These are phyloP conservation scores for Liopterus haemorrhoidalis DNA, from an alignment of 2,888 invertebrate species.

Conservation along the genomic window DNA sequence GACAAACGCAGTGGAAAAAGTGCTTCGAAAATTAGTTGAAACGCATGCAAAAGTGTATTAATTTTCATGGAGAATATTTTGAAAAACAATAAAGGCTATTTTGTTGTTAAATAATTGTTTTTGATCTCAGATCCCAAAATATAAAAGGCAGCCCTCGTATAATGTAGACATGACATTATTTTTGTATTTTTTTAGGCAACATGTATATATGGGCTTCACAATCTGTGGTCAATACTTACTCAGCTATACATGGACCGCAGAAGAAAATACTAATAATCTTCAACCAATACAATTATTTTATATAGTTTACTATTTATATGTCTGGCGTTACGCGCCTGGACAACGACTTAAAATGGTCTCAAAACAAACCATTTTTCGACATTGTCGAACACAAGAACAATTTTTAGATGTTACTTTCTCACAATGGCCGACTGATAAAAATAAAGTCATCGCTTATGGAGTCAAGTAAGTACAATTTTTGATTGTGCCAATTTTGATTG, in stretches of 20 bases:
- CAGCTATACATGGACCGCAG: slow-evolving; percentile 60
- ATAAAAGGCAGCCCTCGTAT: too few relatives aligned
- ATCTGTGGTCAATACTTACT: slow-evolving; percentile 88
- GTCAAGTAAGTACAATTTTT: slow-evolving; percentile 50
- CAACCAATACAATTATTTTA: slow-evolving; percentile 10
- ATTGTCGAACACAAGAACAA: slow-evolving; percentile 39
- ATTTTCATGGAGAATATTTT: too few relatives aligned
- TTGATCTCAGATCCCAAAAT: too few relatives aligned
- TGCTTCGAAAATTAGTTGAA: too few relatives aligned
- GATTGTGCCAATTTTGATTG: not conserved
- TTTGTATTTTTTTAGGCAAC: slow-evolving; percentile 58
- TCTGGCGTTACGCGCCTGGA: slow-evolving; percentile 45
- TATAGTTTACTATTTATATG: slow-evolving; percentile 42
- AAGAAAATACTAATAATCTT: slow-evolving; percentile 33
- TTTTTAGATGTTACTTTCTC: slow-evolving; percentile 62
- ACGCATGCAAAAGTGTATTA: too few relatives aligned
- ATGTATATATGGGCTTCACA: slow-evolving; percentile 92
- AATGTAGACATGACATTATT: too few relatives aligned
- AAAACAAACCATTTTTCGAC: slow-evolving; percentile 44
- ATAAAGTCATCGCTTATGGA: slow-evolving; percentile 63
- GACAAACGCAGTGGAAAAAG: too few relatives aligned
- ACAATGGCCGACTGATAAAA: slow-evolving; percentile 64
- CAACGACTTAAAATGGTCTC: slow-evolving; percentile 39
- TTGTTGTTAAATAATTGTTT: too few relatives aligned
- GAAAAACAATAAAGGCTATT: too few relatives aligned